Percentiles rank a stretch among this genome's conserved stretches.
Evolutionary conservation across 2,888 invertebrate species (phyloP).

Genomic region (Mythimna impura): DNA sequence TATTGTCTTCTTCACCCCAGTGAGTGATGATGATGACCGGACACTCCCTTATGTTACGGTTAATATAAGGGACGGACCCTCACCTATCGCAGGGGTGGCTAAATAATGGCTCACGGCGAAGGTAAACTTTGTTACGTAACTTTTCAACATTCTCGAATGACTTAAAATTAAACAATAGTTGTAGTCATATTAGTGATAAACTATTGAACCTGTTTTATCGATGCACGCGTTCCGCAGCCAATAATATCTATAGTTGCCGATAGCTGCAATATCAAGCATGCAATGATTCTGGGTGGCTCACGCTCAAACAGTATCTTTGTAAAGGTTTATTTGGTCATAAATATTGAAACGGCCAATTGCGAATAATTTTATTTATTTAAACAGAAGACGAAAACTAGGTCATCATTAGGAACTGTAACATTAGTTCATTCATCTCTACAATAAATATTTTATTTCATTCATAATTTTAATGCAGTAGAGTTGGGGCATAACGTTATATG

Average conservation of each 20-base stretch:
- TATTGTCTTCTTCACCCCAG: constrained; percentile 76
- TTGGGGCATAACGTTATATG: constrained; percentile 49
- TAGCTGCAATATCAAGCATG: constrained; percentile 56
- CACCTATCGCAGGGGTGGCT: constrained; percentile 70
- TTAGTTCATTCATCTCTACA: constrained; percentile 30
- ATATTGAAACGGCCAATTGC: constrained; percentile 22
- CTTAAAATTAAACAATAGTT: constrained; percentile 52
- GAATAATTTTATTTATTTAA: constrained; percentile 16
- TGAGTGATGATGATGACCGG: constrained; percentile 82
- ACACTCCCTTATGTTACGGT: constrained; percentile 81
- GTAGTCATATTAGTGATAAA: constrained; percentile 69
- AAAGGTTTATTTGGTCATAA: constrained; percentile 31
- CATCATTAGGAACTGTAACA: constrained; percentile 23
- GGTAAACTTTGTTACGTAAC: constrained; percentile 71
- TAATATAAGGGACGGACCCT: constrained; percentile 82
- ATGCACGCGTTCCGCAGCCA: constrained; percentile 68
- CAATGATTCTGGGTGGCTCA: constrained; percentile 59
- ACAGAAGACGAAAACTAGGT: constrained; percentile 6
- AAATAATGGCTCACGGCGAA: constrained; percentile 72
- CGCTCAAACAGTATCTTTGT: constrained; percentile 34
- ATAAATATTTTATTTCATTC: constrained; percentile 49
- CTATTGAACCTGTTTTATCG: constrained; percentile 78
- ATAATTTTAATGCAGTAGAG: constrained; percentile 52
- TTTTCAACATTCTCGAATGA: constrained; percentile 53
- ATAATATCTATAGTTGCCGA: constrained; percentile 51